Percentiles rank a stretch among this genome's conserved stretches.
phyloP scores from a whole-genome alignment of 2,888 invertebrate genomes.

The Dasysyrphus tricinctus region DNA sequence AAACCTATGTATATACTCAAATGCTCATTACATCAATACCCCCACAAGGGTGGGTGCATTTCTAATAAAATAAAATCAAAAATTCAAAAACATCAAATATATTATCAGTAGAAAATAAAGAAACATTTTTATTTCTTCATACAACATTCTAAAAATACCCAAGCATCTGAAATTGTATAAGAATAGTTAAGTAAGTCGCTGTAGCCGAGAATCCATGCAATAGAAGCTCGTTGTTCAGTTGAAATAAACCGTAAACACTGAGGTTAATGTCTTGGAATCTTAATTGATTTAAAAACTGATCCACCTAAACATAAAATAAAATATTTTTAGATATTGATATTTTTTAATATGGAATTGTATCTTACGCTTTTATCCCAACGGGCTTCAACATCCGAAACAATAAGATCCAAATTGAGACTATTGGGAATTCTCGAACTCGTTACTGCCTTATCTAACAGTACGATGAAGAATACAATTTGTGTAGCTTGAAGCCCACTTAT shows the following conservation, averaged over 20 bases:
- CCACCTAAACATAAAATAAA: constrained; percentile 45
- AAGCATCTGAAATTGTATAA: constrained; percentile 46
- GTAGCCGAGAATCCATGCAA: constrained; percentile 18
- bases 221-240: constrained; percentile 42
- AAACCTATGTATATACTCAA: too few species aligned
- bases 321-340: not conserved
- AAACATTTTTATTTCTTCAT: not conserved
- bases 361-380: constrained; percentile 80
- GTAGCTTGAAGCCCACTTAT: constrained; percentile 70
- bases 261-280: constrained; percentile 32
- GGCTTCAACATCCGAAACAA: constrained; percentile 79
- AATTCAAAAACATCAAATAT: too few species aligned
- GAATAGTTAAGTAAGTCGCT: constrained; percentile 41
- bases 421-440: constrained; percentile 77
- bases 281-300: constrained; percentile 38
- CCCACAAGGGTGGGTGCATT: too few species aligned
- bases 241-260: constrained; percentile 39
- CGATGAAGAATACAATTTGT: constrained; percentile 77
- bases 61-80: too few species aligned
- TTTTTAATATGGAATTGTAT: not conserved
- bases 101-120: too few species aligned
- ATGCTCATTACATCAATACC: too few species aligned
- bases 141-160: constrained; percentile 19
- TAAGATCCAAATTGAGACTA: constrained; percentile 77
- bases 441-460: constrained; percentile 78